Evolutionary conservation across 2,888 invertebrate species (phyloP).

Genomic region (Galerucella calmariensis): DNA sequence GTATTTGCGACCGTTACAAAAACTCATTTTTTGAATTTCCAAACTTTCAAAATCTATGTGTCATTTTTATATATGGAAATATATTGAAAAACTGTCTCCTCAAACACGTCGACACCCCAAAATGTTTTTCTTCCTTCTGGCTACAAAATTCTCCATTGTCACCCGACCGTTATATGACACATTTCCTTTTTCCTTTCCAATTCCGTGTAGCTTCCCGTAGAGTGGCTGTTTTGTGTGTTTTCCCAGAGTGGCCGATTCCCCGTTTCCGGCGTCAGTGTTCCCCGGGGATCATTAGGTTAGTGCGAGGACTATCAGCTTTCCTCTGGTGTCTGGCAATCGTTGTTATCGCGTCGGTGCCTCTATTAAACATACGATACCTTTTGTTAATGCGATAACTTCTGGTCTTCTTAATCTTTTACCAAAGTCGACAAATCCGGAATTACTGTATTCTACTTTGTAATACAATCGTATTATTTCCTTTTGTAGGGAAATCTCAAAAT

Average conservation of each 20-base stretch:
- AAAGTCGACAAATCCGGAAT: conserved; percentile 17
- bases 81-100: too few species aligned
- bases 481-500: neutral
- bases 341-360: conserved; percentile 35
- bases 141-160: conserved; percentile 29
- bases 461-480: neutral
- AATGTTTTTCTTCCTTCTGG: neutral
- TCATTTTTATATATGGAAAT: too few species aligned
- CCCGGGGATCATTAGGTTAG: conserved; percentile 50
- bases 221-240: conserved; percentile 46
- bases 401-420: conserved; percentile 31
- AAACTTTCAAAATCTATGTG: too few species aligned
- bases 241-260: conserved; percentile 44
- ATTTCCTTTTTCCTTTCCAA: conserved; percentile 36
- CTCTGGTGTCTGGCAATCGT: conserved; percentile 35
- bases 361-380: conserved; percentile 36
- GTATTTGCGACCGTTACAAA: too few species aligned
- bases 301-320: conserved; percentile 44
- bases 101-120: neutral
- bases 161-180: conserved; percentile 31
- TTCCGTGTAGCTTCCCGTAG: conserved; percentile 33
- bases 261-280: conserved; percentile 37
- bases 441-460: neutral
- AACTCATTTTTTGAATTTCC: too few species aligned
- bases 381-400: conserved; percentile 35